Conservation (phyloP, 2,797 vertebrate species). For the Salarias fasciatus region DNA sequence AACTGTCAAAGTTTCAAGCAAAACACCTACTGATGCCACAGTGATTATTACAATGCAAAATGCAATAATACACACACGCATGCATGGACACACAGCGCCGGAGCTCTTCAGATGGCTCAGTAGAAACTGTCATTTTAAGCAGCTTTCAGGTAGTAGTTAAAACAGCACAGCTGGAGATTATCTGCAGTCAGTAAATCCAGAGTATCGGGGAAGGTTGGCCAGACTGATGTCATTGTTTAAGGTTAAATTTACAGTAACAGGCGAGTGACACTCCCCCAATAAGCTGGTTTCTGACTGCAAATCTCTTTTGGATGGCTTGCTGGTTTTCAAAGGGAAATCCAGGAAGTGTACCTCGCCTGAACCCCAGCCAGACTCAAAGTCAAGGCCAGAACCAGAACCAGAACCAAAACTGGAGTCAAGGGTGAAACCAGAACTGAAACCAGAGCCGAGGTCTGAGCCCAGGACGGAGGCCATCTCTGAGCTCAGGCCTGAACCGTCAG, state of each 20-base stretch:
- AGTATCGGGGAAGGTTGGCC: slow-evolving; percentile 31
- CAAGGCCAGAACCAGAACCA: slow-evolving; percentile 56
- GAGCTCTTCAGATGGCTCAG: background rate
- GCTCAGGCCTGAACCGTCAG: slow-evolving; percentile 60
- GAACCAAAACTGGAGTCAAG: slow-evolving; percentile 49
- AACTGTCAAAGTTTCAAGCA: background rate
- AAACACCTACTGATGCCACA: too few species aligned
- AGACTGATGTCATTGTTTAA: background rate
- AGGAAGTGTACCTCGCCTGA: slow-evolving; percentile 73
- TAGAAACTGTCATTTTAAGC: background rate
- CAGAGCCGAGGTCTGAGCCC: slow-evolving; percentile 50
- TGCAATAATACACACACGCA: background rate
- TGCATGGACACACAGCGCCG: slow-evolving; percentile 1
- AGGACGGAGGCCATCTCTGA: slow-evolving; percentile 54
- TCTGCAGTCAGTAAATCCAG: slow-evolving; percentile 39
- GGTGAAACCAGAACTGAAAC: slow-evolving; percentile 55
- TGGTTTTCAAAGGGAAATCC: slow-evolving; percentile 55
- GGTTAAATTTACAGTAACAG: background rate
- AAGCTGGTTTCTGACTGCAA: slow-evolving; percentile 43
- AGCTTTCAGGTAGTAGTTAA: slow-evolving; percentile 22
- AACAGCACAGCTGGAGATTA: slow-evolving; percentile 58
- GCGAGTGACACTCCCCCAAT: slow-evolving; percentile 24
- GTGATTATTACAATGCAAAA: background rate
- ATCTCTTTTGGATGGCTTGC: slow-evolving; percentile 58
- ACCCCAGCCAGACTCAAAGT: slow-evolving; percentile 63